Base-by-base conservation (phyloP, 2,888 invertebrate species). In the Eilema griseolum region DNA sequence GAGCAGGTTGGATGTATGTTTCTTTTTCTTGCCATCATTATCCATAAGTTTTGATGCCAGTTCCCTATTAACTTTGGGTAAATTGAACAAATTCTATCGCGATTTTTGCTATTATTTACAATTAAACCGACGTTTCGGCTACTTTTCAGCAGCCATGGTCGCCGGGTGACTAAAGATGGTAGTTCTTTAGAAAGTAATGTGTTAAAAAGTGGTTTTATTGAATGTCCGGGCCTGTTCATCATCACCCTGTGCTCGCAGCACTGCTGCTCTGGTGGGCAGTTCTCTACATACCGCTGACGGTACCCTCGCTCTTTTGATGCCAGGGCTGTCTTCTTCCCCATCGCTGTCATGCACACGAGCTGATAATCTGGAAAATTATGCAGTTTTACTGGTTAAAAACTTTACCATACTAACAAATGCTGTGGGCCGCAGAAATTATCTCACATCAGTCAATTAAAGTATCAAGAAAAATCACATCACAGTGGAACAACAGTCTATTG, bases 31-130 rank as follows among this genome's bases (percentile, higher is more conserved):
- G 68, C 96, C 96, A 71, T 95, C 96, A 0, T 88, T 86, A 81
- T 97, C 97, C 95, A 98, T 96, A 61, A 99, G 95, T 91, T 98
- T 98, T 62, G 98, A 96, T 4, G 99, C 99, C 83, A 99, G 93
- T 66, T 98, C 98, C 87, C 97, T 97, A 91, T 99, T 99, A 64
- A 99, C 98, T 89, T 97, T 97, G 0, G 99, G 99, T 68, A 99
- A 93, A 91, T 98, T 97, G 77, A n/a, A n/a, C n/a, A n/a, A n/a
- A n/a, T n/a, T n/a, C n/a, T n/a, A n/a, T n/a, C n/a, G n/a, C n/a
- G n/a, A n/a, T n/a, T n/a, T n/a, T n/a, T n/a, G n/a, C n/a, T n/a
- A n/a, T n/a, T n/a, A n/a, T n/a, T n/a, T n/a, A n/a, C n/a, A n/a
- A n/a, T n/a, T n/a, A n/a, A n/a, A n/a, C n/a, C n/a, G n/a, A n/a